Percentiles rank a stretch among this genome's conserved stretches.
Conservation (phyloP, 1,140 invertebrate genomes). For the Drosophila teissieri region DNA sequence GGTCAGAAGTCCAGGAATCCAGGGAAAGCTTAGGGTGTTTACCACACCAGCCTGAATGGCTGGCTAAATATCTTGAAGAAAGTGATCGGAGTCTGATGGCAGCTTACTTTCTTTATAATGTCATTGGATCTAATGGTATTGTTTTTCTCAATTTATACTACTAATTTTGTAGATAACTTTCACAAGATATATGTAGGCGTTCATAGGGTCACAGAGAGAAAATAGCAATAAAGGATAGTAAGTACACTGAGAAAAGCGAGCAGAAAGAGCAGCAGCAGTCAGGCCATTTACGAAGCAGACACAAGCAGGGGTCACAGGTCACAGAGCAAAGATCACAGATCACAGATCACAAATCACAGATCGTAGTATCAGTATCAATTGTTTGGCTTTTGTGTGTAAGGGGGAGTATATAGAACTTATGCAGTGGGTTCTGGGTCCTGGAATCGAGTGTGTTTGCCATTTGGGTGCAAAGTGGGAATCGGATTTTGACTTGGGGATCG, state of each 20-base stretch:
- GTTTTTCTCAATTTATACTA: too few species aligned
- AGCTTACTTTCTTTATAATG: too few species aligned
- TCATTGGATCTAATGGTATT: not conserved
- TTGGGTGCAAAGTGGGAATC: conserved; percentile 2
- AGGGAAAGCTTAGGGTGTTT: not conserved
- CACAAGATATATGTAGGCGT: not conserved
- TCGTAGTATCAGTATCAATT: not conserved
- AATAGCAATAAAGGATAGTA: not conserved
- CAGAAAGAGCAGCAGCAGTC: conserved; percentile 5
- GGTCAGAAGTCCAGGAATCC: not conserved
- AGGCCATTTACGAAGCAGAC: conserved; percentile 33
- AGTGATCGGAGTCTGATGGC: not conserved
- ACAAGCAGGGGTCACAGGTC: conserved; percentile 19
- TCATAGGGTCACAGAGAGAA: not conserved
- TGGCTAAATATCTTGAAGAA: not conserved
- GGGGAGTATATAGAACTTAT: not conserved
- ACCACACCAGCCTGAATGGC: not conserved
- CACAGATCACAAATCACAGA: conserved; percentile 7
- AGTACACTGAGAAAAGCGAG: conserved; percentile 4
- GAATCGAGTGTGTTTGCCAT: not conserved
- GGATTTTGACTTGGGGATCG: conserved; percentile 7
- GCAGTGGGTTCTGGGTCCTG: conserved; percentile 4
- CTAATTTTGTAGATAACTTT: not conserved
- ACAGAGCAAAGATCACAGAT: conserved; percentile 3
- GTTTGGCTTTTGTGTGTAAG: conserved; percentile 19